phyloP scores from a whole-genome alignment of 37 sponge, comb jelly and placozoan genomes.

The Sycon ciliatum region DNA sequence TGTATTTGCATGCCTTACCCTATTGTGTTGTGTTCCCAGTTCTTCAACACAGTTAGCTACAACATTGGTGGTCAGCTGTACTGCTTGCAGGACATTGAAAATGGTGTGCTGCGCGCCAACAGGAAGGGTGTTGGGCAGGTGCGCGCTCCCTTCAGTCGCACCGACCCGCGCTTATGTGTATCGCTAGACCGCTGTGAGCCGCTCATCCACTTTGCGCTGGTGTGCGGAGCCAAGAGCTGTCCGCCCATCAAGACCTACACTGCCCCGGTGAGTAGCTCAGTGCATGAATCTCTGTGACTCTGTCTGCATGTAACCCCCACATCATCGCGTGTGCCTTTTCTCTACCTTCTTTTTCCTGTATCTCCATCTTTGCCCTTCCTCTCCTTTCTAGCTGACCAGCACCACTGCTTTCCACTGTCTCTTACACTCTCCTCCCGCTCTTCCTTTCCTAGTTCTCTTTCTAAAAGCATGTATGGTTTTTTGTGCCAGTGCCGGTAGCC shows the following conservation, averaged over 20 bases:
- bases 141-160: constrained; percentile 55
- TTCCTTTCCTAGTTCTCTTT: not conserved
- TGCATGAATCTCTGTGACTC: too few species aligned
- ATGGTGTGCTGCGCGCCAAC: constrained; percentile 83
- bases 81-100: constrained; percentile 93
- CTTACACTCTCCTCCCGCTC: not conserved
- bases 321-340: too few species aligned
- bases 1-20: too few species aligned
- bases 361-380: too few species aligned
- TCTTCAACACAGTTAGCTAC: constrained; percentile 71
- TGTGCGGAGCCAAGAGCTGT: constrained; percentile 92
- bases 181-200: constrained; percentile 64
- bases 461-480: too few species aligned
- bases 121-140: constrained; percentile 64
- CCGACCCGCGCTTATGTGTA: constrained; percentile 64
- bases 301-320: too few species aligned
- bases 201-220: constrained; percentile 91
- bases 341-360: too few species aligned
- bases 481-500: too few species aligned
- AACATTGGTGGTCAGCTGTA: constrained; percentile 75
- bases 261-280: constrained; percentile 38
- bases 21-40: too few species aligned
- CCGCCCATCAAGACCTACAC: constrained; percentile 90
- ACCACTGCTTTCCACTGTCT: too few species aligned
- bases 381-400: too few species aligned